These are phyloP conservation scores for Metopolophium dirhodum DNA, from an alignment of 1,140 invertebrate genomes.

Conservation along the genomic window DNA sequence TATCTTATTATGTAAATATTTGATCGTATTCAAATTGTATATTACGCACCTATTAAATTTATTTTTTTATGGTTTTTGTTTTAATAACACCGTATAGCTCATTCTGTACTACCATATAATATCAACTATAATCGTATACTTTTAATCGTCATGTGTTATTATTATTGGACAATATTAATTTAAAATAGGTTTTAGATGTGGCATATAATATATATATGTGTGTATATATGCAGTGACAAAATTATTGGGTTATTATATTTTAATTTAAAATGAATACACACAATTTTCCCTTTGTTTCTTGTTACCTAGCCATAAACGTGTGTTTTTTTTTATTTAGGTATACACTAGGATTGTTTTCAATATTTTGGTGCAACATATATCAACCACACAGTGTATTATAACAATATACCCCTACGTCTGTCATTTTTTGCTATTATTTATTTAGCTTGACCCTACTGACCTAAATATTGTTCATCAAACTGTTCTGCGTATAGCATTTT, in stretches of 20 bases:
- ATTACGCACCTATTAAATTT: too few species aligned
- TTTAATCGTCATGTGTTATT: neutral
- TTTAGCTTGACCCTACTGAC: neutral
- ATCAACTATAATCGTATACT: too few species aligned
- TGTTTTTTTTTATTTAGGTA: neutral
- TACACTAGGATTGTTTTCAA: neutral
- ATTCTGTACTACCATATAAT: too few species aligned
- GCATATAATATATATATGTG: too few species aligned
- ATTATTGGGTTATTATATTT: neutral
- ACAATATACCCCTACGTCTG: neutral
- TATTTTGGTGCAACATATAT: neutral
- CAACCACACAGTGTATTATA: neutral
- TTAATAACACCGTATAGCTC: too few species aligned
- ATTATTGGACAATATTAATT: neutral
- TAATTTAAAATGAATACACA: neutral
- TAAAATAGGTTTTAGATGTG: neutral
- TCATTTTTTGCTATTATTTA: slow-evolving; percentile 25
- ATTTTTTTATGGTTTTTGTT: too few species aligned
- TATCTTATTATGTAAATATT: too few species aligned
- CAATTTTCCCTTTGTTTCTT: neutral
- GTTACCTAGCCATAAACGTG: neutral
- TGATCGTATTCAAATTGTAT: too few species aligned
- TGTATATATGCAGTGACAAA: neutral
- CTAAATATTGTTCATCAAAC: slow-evolving; percentile 32
- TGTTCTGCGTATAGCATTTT: neutral